These are phyloP conservation scores for Battus philenor DNA, from an alignment of 1,140 invertebrate species.

Conservation along the genomic window DNA sequence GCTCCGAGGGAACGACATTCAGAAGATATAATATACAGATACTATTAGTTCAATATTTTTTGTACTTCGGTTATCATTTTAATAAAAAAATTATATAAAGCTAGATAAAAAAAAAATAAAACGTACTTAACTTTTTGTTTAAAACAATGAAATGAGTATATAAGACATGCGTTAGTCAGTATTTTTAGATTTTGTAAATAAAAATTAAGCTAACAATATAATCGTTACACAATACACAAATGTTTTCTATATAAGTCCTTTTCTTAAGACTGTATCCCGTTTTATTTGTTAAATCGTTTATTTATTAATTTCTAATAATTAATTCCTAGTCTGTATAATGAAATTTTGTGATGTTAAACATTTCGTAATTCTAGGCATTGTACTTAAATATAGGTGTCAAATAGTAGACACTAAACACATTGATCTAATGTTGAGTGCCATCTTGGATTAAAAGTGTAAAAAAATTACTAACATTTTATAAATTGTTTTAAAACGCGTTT, in stretches of 20 bases:
- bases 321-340: constrained; percentile 53
- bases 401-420: constrained; percentile 14
- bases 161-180: constrained; percentile 36
- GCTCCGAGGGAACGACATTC: no score
- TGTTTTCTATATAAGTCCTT: constrained; percentile 28
- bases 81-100: no score
- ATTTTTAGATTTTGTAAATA: constrained; percentile 27
- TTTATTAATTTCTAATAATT: constrained; percentile 58
- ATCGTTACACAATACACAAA: constrained; percentile 9
- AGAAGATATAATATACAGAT: no score
- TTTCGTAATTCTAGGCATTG: constrained; percentile 28
- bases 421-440: constrained; percentile 38
- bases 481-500: no score
- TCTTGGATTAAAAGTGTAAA: constrained; percentile 24
- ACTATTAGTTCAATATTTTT: no score
- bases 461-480: no score
- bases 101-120: no score
- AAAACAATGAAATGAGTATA: constrained; percentile 18
- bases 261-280: constrained; percentile 51
- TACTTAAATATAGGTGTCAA: constrained; percentile 29
- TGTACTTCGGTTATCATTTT: no score
- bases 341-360: constrained; percentile 22
- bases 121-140: no score
- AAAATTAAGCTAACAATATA: constrained; percentile 9
- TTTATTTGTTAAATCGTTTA: constrained; percentile 48